Base-by-base conservation (phyloP, 2,113 vertebrate species). In the Podarcis raffonei region DNA sequence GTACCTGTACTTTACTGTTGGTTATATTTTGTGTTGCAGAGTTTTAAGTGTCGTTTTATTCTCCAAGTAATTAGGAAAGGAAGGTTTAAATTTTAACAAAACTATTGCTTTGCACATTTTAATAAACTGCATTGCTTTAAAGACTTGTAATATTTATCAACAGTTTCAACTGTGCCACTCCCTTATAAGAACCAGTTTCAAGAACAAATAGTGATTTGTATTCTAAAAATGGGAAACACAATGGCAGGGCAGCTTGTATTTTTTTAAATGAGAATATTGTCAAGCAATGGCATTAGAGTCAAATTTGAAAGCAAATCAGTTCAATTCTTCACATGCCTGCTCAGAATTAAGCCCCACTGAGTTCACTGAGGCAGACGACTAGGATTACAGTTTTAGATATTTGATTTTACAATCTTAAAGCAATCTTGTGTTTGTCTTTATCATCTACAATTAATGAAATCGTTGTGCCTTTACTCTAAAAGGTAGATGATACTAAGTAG, bases 1-100 rank as follows among this genome's bases (percentile, higher is more conserved):
- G 98, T 99, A 98, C 97, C 97, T 99, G 98, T 98, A 98, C 97
- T 96, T 96, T 96, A 97, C 95, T 96, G 95, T 97, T 97, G 95
- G 92, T 95, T 97, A 96, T 95, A 92, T 97, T 97, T 97, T 97
- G 91, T 96, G 95, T 97, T 97, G 90, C 96, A 96, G 90, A 95
- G 75, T 97, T 97, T 95, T 92, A 68, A 95, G 92, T 96, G 93
- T 96, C 96, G 96, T 95, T 92, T 87, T 93, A 90, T 92, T 95
- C 83, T 94, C 91, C 94, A 93, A 92, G 90, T 94, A 89, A 94
- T 92, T 94, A 96, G 84, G 87, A 92, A 91, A 91, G 90, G 80
- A 87, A 93, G 94, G 81, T 96, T 89, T 92, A 89, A 91, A 96
- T 95, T 95, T 93, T 94, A 94, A 89, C 78, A 90, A 93, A 94